A percentile compares a stretch with the other conserved stretches of the same genome.
These are phyloP conservation scores for Pocillopora grandis DNA, from an alignment of 92 coral and sea anemone genomes.

Conservation along the genomic window DNA sequence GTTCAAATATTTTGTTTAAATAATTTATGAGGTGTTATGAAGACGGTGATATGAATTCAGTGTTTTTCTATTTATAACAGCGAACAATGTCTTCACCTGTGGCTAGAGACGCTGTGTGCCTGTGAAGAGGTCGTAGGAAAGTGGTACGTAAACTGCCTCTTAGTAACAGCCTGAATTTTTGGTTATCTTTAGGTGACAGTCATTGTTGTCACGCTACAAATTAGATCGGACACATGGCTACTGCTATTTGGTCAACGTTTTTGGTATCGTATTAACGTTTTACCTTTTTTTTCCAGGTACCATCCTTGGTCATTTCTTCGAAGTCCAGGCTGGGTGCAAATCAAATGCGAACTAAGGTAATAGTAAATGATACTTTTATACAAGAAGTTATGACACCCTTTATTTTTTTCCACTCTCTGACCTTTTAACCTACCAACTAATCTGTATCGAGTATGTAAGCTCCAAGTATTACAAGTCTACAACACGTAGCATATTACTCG, in stretches of 20 bases:
- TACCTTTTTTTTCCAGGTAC: constrained; percentile 60
- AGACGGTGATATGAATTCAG: not conserved
- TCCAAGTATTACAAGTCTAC: no score
- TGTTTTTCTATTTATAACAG: constrained; percentile 30
- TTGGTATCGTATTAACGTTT: not conserved
- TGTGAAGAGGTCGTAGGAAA: constrained; percentile 94
- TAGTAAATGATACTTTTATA: not conserved
- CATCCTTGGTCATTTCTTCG: constrained; percentile 99
- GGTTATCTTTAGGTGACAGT: not conserved
- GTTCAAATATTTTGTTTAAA: not conserved
- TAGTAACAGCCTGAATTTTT: not conserved
- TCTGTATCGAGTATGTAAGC: no score
- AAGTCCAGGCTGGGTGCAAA: constrained; percentile 99
- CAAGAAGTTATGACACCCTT: no score
- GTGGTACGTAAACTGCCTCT: constrained; percentile 62
- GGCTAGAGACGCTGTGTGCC: constrained; percentile 96
- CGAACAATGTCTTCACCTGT: constrained; percentile 96
- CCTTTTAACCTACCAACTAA: no score
- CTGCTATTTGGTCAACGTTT: not conserved
- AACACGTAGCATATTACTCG: no score
- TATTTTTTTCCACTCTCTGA: no score
- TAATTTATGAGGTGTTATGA: not conserved
- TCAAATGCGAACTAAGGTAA: constrained; percentile 98
- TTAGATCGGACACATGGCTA: not conserved
- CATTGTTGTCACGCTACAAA: not conserved